A percentile compares a stretch with the other conserved stretches of the same genome.
phyloP scores from a whole-genome alignment of 2,113 vertebrate genomes.

The Anolis sagrei region DNA sequence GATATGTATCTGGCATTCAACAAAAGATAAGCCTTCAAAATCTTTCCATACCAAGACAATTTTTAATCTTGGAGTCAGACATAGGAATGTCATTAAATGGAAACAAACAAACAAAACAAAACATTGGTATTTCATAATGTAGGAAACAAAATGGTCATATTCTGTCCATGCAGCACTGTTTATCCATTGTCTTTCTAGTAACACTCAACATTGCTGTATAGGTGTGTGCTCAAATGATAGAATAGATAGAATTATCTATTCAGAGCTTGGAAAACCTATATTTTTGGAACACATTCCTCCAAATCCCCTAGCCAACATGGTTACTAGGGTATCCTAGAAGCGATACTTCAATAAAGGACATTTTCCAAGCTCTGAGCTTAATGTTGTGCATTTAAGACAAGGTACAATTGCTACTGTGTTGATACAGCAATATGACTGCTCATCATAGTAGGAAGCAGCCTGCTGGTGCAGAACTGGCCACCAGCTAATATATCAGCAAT shows the following conservation, averaged over 20 bases:
- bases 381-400: background rate
- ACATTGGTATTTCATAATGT: background rate
- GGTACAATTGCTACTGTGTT: background rate
- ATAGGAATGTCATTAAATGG: too few species aligned
- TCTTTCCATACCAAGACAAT: too few species aligned
- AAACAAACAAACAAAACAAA: too few species aligned
- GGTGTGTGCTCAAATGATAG: background rate
- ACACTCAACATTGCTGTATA: background rate
- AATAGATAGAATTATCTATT: background rate
- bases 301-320: too few species aligned
- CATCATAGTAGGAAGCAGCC: too few species aligned
- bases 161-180: background rate
- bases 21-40: too few species aligned
- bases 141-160: constrained; percentile 28
- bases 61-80: too few species aligned
- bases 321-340: too few species aligned
- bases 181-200: constrained; percentile 28
- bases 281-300: too few species aligned
- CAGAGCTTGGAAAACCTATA: too few species aligned
- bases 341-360: too few species aligned
- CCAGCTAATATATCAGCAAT: background rate
- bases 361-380: background rate
- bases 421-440: background rate
- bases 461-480: background rate
- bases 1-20: too few species aligned